A percentile compares a stretch with the other conserved stretches of the same genome.
Evolutionary conservation across 2,113 vertebrate genomes (phyloP).

Genomic region (Marmota flaviventris): DNA sequence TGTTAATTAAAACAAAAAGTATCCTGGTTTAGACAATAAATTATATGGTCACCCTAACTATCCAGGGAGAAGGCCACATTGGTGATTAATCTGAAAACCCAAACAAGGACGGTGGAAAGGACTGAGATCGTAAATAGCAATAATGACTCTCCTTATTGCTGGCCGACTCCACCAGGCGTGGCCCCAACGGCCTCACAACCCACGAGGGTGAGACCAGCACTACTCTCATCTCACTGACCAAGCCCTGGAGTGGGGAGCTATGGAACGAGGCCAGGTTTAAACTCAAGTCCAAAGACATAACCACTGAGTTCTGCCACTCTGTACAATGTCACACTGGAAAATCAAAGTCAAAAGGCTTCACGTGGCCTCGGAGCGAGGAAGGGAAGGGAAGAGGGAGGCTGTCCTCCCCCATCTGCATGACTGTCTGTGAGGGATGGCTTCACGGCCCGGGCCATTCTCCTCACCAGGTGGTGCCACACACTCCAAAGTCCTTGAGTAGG

Average conservation of each 20-base stretch:
- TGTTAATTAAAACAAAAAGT: constrained; percentile 24
- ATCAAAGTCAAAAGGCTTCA: not conserved
- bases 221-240: not conserved
- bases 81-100: not conserved
- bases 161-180: not conserved
- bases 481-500: too few relatives aligned
- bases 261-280: too few relatives aligned
- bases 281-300: not conserved
- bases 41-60: not conserved
- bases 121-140: not conserved
- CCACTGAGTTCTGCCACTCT: not conserved
- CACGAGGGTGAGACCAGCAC: fast-evolving
- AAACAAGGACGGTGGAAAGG: not conserved
- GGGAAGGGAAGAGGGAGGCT: too few relatives aligned
- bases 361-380: not conserved
- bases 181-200: not conserved
- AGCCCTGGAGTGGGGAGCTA: not conserved
- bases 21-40: not conserved
- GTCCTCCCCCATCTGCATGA: not conserved
- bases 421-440: too few relatives aligned
- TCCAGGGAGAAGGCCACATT: not conserved
- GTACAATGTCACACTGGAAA: not conserved
- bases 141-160: fast-evolving
- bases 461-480: too few relatives aligned
- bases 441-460: not conserved